A percentile compares a stretch with the other conserved stretches of the same genome.
Evolutionary conservation across 2,888 invertebrate species (phyloP).

Genomic region (Serripes groenlandicus): DNA sequence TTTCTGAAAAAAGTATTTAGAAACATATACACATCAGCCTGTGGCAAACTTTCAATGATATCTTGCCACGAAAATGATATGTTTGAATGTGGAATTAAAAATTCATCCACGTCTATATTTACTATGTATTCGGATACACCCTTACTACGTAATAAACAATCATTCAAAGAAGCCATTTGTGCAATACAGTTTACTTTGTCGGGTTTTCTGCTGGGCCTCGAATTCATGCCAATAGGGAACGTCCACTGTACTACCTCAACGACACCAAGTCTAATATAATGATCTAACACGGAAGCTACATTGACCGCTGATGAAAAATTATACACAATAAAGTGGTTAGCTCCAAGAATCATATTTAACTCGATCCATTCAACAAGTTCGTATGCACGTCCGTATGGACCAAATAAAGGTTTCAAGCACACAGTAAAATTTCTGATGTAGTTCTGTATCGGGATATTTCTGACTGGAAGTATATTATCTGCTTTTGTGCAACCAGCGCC

Average conservation of each 20-base stretch:
- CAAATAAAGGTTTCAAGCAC: constrained; percentile 75
- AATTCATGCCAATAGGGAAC: constrained; percentile 75
- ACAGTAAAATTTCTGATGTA: constrained; percentile 65
- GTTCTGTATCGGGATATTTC: neutral
- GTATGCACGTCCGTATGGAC: constrained; percentile 70
- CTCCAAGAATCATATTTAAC: constrained; percentile 81
- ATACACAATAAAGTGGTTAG: constrained; percentile 80
- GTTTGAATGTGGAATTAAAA: constrained; percentile 76
- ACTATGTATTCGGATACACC: constrained; percentile 74
- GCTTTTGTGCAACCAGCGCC: neutral
- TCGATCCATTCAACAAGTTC: constrained; percentile 84
- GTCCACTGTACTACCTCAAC: constrained; percentile 80
- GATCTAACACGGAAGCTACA: constrained; percentile 71
- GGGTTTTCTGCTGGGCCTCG: constrained; percentile 65
- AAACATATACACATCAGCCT: constrained; percentile 6
- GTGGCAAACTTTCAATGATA: neutral
- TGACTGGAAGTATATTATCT: neutral
- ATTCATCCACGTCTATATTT: constrained; percentile 83
- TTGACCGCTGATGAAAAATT: constrained; percentile 73
- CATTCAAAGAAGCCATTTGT: constrained; percentile 82
- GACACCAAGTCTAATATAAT: constrained; percentile 69
- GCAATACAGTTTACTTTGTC: constrained; percentile 80
- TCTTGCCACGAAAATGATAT: constrained; percentile 11
- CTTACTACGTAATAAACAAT: constrained; percentile 82
- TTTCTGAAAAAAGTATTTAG: constrained; percentile 20